Conservation (phyloP, 1,140 invertebrate species). For the Choristoneura fumiferana region DNA sequence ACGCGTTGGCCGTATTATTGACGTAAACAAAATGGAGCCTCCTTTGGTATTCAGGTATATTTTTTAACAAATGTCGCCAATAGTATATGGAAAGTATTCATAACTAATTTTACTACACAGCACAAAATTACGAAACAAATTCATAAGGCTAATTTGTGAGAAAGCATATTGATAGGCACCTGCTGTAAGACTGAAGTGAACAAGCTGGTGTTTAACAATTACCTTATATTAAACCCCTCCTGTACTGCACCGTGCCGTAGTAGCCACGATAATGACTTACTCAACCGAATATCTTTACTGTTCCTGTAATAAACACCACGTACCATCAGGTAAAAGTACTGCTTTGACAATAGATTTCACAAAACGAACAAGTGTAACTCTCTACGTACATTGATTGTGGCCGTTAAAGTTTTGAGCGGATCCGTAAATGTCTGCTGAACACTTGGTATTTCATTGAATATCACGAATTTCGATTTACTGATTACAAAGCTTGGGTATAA, state of each 20-base stretch:
- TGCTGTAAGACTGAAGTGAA: too few species aligned
- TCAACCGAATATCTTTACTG: constrained; percentile 77
- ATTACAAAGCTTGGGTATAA: neutral
- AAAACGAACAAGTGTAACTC: constrained; percentile 1
- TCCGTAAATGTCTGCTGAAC: neutral
- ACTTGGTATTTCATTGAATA: neutral
- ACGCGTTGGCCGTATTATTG: neutral
- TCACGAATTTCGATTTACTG: neutral
- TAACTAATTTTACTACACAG: too few species aligned
- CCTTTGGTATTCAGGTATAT: neutral
- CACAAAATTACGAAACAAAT: too few species aligned
- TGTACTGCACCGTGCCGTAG: constrained; percentile 84
- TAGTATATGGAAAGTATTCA: neutral
- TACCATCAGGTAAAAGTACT: neutral
- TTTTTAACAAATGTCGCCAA: neutral
- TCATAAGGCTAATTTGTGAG: too few species aligned
- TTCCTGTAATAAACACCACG: constrained; percentile 43
- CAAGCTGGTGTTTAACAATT: constrained; percentile 1
- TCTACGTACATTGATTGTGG: too few species aligned
- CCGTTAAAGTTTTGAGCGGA: too few species aligned
- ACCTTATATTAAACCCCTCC: constrained; percentile 80
- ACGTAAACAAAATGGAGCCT: too few species aligned
- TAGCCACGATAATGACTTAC: constrained; percentile 85
- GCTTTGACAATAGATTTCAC: neutral
- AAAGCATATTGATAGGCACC: too few species aligned